Percentiles rank a stretch among this genome's conserved stretches.
phyloP scores from a whole-genome alignment of 2,888 invertebrate genomes.

The Eurois occulta region DNA sequence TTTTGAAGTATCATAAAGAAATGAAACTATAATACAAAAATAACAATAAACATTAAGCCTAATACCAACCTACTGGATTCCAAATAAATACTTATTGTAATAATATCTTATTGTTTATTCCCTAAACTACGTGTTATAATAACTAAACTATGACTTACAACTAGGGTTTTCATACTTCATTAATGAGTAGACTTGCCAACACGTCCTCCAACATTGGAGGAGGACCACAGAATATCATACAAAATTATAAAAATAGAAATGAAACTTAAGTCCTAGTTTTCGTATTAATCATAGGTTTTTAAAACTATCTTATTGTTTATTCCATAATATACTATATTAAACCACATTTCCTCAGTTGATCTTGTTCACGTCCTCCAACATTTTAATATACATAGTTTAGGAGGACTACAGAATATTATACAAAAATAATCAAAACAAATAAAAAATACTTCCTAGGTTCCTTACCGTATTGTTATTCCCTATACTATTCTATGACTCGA shows the following conservation, averaged over 20 bases:
- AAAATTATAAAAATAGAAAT: conserved; percentile 4
- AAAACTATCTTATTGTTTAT: not conserved
- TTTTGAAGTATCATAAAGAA: not conserved
- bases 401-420: not conserved
- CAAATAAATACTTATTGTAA: not conserved
- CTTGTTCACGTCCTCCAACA: not conserved
- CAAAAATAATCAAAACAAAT: not conserved
- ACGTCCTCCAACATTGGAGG: conserved; percentile 4
- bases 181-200: not conserved
- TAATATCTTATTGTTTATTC: not conserved
- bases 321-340: not conserved
- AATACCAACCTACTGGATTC: too few species aligned
- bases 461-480: not conserved
- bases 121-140: not conserved
- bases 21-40: not conserved
- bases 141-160: not conserved
- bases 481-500: not conserved
- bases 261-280: not conserved
- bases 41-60: not conserved
- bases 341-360: not conserved
- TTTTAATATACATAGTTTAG: not conserved
- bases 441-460: not conserved
- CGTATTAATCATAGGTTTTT: not conserved
- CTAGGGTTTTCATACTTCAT: not conserved
- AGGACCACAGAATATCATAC: conserved; percentile 16